These are phyloP conservation scores for Serranus cabrilla DNA, from an alignment of 2,797 vertebrate species.

Conservation along the genomic window DNA sequence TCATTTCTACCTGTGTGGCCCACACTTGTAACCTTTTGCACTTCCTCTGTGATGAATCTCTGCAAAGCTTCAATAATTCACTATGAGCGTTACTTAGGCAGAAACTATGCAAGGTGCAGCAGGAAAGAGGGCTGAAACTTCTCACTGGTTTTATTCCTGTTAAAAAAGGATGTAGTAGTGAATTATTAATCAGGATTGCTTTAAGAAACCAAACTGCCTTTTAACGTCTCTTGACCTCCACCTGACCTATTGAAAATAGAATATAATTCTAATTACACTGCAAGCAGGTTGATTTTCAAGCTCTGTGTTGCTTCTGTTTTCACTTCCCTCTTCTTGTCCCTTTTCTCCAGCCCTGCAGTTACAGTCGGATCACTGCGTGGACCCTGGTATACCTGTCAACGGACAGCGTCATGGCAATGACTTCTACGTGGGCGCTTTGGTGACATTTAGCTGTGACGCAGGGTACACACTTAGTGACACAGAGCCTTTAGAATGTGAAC, in stretches of 20 bases:
- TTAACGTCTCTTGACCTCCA: constrained; percentile 37
- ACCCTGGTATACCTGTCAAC: constrained; percentile 96
- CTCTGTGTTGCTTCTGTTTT: not conserved
- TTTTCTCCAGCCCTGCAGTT: constrained; percentile 90
- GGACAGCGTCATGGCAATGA: constrained; percentile 97
- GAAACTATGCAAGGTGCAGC: constrained; percentile 34
- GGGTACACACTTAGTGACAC: constrained; percentile 95
- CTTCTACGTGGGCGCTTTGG: constrained; percentile 96
- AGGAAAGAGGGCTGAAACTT: constrained; percentile 24
- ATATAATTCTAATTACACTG: constrained; percentile 16
- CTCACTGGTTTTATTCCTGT: constrained; percentile 42
- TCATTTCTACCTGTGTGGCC: constrained; percentile 31
- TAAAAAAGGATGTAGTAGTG: constrained; percentile 14
- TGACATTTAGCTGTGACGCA: constrained; percentile 96
- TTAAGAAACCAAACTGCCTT: constrained; percentile 28
- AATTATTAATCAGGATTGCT: constrained; percentile 54
- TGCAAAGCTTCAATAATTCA: constrained; percentile 72
- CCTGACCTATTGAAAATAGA: constrained; percentile 26
- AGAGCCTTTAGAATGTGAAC: constrained; percentile 95
- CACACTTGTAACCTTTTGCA: constrained; percentile 51
- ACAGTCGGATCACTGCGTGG: constrained; percentile 97
- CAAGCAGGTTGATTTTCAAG: not conserved
- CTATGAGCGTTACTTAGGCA: constrained; percentile 23
- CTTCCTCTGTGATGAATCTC: constrained; percentile 57
- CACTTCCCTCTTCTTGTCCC: not conserved